Evolutionary conservation across 2,888 invertebrate species (phyloP).

Genomic region (Rotaria macrura): DNA sequence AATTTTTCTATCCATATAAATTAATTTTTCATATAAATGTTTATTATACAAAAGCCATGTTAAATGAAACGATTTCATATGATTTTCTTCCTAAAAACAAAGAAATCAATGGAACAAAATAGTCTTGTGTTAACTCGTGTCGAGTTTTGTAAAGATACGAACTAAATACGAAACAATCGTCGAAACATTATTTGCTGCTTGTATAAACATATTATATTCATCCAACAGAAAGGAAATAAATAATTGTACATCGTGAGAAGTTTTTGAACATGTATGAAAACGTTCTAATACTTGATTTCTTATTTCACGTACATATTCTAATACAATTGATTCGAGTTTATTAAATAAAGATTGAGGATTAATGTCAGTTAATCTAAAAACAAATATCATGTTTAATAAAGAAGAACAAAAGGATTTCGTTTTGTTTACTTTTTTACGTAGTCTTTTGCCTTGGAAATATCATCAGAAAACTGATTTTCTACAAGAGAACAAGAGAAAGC

Average conservation of each 20-base stretch:
- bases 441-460: neutral
- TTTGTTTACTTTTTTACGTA: neutral
- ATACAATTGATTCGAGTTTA: slow-evolving; percentile 21
- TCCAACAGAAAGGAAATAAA: slow-evolving; percentile 7
- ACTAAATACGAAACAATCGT: neutral
- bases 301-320: neutral
- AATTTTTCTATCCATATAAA: slow-evolving; percentile 17
- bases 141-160: too few relatives aligned
- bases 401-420: neutral
- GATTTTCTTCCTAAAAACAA: neutral
- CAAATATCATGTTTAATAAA: neutral
- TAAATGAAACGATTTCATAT: neutral
- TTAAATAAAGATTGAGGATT: neutral
- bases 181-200: slow-evolving; percentile 4
- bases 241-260: slow-evolving; percentile 16
- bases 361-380: neutral
- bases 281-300: slow-evolving; percentile 20
- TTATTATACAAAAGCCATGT: slow-evolving; percentile 10
- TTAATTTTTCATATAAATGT: slow-evolving; percentile 14
- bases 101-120: too few relatives aligned
- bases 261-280: slow-evolving; percentile 21
- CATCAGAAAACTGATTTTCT: neutral
- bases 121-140: too few relatives aligned
- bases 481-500: neutral
- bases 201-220: neutral